A percentile compares a stretch with the other conserved stretches of the same genome.
phyloP scores from a whole-genome alignment of 23 tunicate genomes.

The Styela plicata region DNA sequence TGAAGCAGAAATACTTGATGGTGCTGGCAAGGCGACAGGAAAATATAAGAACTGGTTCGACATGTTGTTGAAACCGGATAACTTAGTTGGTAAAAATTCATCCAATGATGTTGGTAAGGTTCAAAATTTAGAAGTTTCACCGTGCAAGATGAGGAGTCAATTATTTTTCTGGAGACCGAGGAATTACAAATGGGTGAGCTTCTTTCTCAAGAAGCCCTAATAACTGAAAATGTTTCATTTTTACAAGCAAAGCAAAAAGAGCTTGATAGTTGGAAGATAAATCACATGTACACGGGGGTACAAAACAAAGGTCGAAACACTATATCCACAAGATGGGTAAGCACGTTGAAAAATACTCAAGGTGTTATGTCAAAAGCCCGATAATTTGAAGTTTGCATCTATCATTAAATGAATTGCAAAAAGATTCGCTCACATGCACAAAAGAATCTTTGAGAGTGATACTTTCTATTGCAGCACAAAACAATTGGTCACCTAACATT shows the following conservation, averaged over 20 bases:
- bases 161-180: too few relatives aligned
- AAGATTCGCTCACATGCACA: too few relatives aligned
- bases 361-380: neutral
- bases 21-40: neutral
- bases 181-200: too few relatives aligned
- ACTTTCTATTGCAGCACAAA: too few relatives aligned
- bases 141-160: too few relatives aligned
- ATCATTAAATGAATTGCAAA: too few relatives aligned
- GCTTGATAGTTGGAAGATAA: neutral
- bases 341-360: neutral
- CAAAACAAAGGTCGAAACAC: neutral
- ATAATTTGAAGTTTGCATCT: neutral
- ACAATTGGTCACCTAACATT: too few relatives aligned
- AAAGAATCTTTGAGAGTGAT: too few relatives aligned
- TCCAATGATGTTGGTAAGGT: neutral
- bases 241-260: neutral
- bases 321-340: neutral
- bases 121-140: neutral
- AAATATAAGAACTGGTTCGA: neutral
- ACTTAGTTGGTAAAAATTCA: neutral
- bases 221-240: neutral
- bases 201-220: neutral
- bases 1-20: neutral
- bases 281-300: too few relatives aligned
- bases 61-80: neutral